phyloP scores from a whole-genome alignment of 2,797 vertebrate species.

The Pangasius mekongensis region DNA sequence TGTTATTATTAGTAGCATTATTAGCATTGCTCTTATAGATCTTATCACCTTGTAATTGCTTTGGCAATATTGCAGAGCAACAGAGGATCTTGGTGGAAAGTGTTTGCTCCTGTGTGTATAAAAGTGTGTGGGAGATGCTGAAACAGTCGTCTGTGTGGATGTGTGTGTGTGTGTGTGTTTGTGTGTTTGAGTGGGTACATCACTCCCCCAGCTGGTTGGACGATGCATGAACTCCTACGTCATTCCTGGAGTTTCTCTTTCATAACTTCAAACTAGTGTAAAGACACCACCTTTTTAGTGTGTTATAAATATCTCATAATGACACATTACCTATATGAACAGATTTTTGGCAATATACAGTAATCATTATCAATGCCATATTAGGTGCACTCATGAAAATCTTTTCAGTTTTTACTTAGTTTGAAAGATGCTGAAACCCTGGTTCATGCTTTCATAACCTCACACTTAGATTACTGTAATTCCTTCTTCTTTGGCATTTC shows the following conservation, averaged over 20 bases:
- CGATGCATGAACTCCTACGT: constrained; percentile 72
- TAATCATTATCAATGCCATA: too few relatives aligned
- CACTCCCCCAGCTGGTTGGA: constrained; percentile 76
- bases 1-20: constrained; percentile 37
- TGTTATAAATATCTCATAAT: not conserved
- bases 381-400: not conserved
- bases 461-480: not conserved
- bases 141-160: not conserved
- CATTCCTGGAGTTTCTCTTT: constrained; percentile 60
- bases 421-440: not conserved
- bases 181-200: constrained; percentile 66
- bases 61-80: not conserved
- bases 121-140: not conserved
- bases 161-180: constrained; percentile 14
- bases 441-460: not conserved
- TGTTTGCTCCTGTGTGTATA: constrained; percentile 12
- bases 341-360: not conserved
- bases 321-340: not conserved
- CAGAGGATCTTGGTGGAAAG: constrained; percentile 7
- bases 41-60: constrained; percentile 22
- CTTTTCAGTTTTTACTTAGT: not conserved
- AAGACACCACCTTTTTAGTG: not conserved
- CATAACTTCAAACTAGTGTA: constrained; percentile 20
- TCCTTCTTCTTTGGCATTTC: not conserved
- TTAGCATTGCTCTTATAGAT: constrained; percentile 28